Evolutionary conservation across 2,113 vertebrate genomes (phyloP).

Genomic region (Corythoichthys haematopterus): DNA sequence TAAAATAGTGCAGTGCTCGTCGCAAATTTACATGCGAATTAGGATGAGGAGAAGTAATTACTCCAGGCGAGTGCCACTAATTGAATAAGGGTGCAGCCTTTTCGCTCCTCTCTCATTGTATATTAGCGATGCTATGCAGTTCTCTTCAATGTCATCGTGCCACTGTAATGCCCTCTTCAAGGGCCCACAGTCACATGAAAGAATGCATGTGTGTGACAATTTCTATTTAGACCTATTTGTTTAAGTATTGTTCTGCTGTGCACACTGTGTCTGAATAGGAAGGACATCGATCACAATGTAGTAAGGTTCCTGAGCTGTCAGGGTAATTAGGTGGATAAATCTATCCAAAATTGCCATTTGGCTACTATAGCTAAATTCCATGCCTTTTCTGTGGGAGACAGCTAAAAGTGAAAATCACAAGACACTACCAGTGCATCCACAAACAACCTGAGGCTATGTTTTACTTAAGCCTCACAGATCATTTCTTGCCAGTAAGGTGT

Average conservation of each 20-base stretch:
- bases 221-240: conserved; percentile 8
- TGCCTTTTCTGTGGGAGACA: conserved; percentile 40
- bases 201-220: conserved; percentile 12
- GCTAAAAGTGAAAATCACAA: conserved; percentile 30
- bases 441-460: conserved; percentile 54
- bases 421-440: conserved; percentile 52
- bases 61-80: conserved; percentile 61
- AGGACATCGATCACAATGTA: conserved; percentile 15
- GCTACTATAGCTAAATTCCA: conserved; percentile 25
- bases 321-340: conserved; percentile 55
- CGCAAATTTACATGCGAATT: conserved; percentile 73
- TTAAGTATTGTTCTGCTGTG: conserved; percentile 24
- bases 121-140: conserved; percentile 33
- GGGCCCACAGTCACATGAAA: conserved; percentile 18
- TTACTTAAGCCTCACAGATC: conserved; percentile 53
- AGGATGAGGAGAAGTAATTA: conserved; percentile 73
- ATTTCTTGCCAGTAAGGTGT: conserved; percentile 51
- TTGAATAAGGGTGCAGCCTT: conserved; percentile 68
- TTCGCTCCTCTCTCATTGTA: conserved; percentile 58
- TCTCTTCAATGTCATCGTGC: conserved; percentile 67
- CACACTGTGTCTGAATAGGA: conserved; percentile 3
- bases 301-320: conserved; percentile 40
- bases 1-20: conserved; percentile 72
- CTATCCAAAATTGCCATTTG: conserved; percentile 45
- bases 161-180: conserved; percentile 51